phyloP scores from a whole-genome alignment of 2,888 invertebrate genomes.

The Melieria omissa region DNA sequence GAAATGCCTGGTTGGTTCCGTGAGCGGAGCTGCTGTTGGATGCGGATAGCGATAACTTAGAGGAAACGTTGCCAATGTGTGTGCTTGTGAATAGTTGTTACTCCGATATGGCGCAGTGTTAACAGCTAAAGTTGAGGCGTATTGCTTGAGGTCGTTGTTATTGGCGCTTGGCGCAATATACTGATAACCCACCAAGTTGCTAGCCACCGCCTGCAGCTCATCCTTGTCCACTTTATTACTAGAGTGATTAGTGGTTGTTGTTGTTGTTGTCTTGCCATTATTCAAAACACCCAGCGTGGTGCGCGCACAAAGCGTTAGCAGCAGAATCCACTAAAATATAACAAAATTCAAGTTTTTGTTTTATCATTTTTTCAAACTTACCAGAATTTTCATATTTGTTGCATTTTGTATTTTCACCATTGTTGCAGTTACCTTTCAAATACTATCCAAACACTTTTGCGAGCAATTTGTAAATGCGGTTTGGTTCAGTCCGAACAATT shows the following conservation, averaged over 20 bases:
- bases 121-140: no score
- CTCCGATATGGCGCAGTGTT: no score
- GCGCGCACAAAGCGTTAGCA: constrained; percentile 7
- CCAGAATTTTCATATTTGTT: no score
- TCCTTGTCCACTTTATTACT: not conserved
- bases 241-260: not conserved
- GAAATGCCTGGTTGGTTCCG: not conserved
- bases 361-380: no score
- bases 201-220: constrained; percentile 24
- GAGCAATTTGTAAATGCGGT: not conserved
- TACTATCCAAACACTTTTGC: not conserved
- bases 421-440: no score
- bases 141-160: no score
- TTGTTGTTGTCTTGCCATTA: constrained; percentile 11
- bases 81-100: no score
- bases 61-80: no score
- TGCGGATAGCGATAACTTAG: no score
- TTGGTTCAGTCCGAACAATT: not conserved
- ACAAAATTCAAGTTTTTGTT: no score
- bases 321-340: not conserved
- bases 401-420: no score
- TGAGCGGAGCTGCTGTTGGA: not conserved
- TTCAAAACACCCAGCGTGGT: constrained; percentile 15
- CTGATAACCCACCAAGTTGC: constrained; percentile 21
- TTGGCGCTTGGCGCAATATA: not conserved